A percentile compares a stretch with the other conserved stretches of the same genome.
These are phyloP conservation scores for Bombus ignitus DNA, from an alignment of 1,140 invertebrate genomes.

Conservation along the genomic window DNA sequence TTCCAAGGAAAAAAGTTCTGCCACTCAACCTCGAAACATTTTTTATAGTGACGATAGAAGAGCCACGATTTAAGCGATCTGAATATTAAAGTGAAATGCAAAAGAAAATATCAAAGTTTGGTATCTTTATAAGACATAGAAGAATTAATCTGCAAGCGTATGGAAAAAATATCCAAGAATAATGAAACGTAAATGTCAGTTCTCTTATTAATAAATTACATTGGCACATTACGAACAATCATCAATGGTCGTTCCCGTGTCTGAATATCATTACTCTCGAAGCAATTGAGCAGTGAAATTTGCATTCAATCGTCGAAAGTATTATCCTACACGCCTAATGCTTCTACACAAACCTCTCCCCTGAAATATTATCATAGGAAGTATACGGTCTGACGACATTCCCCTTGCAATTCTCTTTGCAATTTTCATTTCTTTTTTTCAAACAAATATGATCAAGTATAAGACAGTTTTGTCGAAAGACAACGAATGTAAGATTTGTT, in stretches of 20 bases:
- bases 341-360: not conserved
- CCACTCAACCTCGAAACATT: not conserved
- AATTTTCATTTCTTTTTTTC: not conserved
- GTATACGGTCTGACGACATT: not conserved
- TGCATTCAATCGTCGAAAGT: constrained; percentile 54
- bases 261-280: constrained; percentile 35
- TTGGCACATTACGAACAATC: constrained; percentile 23
- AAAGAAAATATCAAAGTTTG: not conserved
- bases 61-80: no score
- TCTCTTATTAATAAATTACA: constrained; percentile 39
- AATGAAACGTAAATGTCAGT: constrained; percentile 39
- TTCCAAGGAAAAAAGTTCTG: constrained; percentile 4
- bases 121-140: not conserved
- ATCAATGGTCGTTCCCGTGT: constrained; percentile 9
- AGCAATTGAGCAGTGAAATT: constrained; percentile 41
- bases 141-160: not conserved
- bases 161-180: not conserved
- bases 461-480: not conserved
- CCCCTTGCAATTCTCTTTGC: not conserved
- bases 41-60: not conserved
- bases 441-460: not conserved
- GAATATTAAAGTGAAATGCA: not conserved
- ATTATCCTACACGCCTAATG: constrained; percentile 31
- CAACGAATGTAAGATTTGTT: not conserved
- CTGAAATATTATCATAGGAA: constrained; percentile 21